A percentile compares a stretch with the other conserved stretches of the same genome.
These are phyloP conservation scores for Leucophenga maculata DNA, from an alignment of 2,888 invertebrate species.

Conservation along the genomic window DNA sequence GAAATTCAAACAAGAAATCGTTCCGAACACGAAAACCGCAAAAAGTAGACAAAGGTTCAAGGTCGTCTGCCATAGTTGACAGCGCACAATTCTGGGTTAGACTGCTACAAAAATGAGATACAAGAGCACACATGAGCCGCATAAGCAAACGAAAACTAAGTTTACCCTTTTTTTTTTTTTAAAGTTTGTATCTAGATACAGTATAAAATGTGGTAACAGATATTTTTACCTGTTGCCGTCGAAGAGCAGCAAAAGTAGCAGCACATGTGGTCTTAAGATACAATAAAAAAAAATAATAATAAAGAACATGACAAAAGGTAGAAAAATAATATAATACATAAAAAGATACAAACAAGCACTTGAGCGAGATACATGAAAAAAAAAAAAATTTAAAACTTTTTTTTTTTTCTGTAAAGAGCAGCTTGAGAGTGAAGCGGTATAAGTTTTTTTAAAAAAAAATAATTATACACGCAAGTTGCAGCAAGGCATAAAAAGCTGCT, in stretches of 20 bases:
- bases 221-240: conserved; percentile 10
- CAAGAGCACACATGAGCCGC: conserved; percentile 19
- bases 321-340: conserved; percentile 16
- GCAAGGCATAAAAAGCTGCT: conserved; percentile 7
- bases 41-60: conserved; percentile 51
- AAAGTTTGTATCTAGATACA: conserved; percentile 52
- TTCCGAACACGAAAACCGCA: conserved; percentile 44
- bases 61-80: conserved; percentile 55
- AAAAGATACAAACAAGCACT: neutral
- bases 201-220: conserved; percentile 32
- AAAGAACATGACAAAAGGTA: conserved; percentile 15
- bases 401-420: neutral
- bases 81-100: conserved; percentile 43
- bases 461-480: conserved; percentile 22
- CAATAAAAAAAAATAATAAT: neutral
- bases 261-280: conserved; percentile 13
- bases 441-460: conserved; percentile 13
- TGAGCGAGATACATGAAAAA: neutral
- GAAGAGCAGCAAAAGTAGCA: neutral
- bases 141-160: neutral
- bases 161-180: conserved; percentile 36
- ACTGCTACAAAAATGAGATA: conserved; percentile 59
- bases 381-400: no score
- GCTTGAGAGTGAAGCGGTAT: neutral
- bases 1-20: neutral